Evolutionary conservation across 2,888 invertebrate genomes (phyloP).

Genomic region (Meganola albula): DNA sequence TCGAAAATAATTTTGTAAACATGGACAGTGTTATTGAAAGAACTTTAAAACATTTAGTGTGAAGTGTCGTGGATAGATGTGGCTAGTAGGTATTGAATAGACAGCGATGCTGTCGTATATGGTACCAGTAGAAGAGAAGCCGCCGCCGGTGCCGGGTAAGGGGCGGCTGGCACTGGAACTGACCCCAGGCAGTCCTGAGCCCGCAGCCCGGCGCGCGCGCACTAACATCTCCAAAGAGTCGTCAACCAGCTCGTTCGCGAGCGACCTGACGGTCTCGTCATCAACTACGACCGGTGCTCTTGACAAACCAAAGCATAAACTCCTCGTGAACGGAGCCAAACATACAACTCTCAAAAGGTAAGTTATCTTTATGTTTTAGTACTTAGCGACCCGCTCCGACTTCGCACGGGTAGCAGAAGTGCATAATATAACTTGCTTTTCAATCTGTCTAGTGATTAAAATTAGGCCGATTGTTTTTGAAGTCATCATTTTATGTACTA

Average conservation of each 20-base stretch:
- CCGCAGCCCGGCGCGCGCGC: conserved; percentile 44
- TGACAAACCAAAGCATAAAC: conserved; percentile 82
- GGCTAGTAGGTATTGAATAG: conserved; percentile 20
- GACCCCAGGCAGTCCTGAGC: conserved; percentile 60
- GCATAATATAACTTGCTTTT: too few relatives aligned
- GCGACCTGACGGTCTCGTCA: conserved; percentile 81
- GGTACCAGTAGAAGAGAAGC: conserved; percentile 87
- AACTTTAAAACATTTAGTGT: conserved; percentile 19
- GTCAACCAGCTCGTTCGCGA: conserved; percentile 83
- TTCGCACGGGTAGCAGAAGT: too few relatives aligned
- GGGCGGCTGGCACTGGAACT: conserved; percentile 72
- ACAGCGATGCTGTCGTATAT: conserved; percentile 86
- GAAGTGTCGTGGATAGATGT: conserved; percentile 22
- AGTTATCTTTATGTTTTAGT: conserved; percentile 28
- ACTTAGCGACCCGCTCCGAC: too few relatives aligned
- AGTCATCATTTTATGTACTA: too few relatives aligned
- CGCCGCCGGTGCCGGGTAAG: conserved; percentile 79
- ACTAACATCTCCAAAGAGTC: conserved; percentile 80
- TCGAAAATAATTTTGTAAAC: conserved; percentile 13
- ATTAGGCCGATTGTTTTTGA: too few relatives aligned
- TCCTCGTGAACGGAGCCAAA: conserved; percentile 83
- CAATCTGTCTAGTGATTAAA: too few relatives aligned
- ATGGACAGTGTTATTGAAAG: conserved; percentile 22
- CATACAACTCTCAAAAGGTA: conserved; percentile 85
- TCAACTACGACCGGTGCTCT: conserved; percentile 79